phyloP scores from a whole-genome alignment of 2,888 invertebrate species.

The Penaeus monodon region DNA sequence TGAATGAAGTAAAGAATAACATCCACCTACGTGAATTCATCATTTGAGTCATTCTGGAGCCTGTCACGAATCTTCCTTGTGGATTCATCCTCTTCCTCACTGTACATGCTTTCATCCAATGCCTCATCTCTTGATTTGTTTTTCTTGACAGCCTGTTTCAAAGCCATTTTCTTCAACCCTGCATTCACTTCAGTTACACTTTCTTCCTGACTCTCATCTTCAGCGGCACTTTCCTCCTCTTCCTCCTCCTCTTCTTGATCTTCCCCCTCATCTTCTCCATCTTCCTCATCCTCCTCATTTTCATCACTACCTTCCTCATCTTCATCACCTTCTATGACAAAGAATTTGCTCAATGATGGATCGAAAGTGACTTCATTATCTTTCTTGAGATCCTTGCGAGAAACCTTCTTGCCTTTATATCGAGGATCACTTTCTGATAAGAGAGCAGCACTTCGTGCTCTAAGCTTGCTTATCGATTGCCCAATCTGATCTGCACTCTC shows the following conservation, averaged over 20 bases:
- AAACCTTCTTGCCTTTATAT: slow-evolving; percentile 52
- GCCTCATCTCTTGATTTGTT: too few relatives aligned
- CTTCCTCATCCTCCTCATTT: slow-evolving; percentile 15
- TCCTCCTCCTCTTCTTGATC: slow-evolving; percentile 10
- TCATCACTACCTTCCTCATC: slow-evolving; percentile 19
- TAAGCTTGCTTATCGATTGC: slow-evolving; percentile 38
- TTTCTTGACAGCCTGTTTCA: too few relatives aligned
- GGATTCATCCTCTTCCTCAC: neutral
- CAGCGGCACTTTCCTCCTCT: neutral
- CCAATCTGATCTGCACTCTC: slow-evolving; percentile 7
- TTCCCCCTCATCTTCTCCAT: neutral
- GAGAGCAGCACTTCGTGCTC: slow-evolving; percentile 35
- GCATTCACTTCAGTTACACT: neutral
- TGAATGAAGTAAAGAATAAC: too few relatives aligned
- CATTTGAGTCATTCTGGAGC: slow-evolving; percentile 11
- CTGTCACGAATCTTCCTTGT: neutral
- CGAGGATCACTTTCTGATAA: slow-evolving; percentile 45
- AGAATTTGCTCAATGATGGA: slow-evolving; percentile 45
- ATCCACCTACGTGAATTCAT: slow-evolving; percentile 26
- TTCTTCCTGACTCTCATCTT: slow-evolving; percentile 22
- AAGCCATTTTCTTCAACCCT: too few relatives aligned
- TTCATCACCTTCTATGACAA: slow-evolving; percentile 18
- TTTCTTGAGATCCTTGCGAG: slow-evolving; percentile 40
- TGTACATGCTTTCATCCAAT: too few relatives aligned
- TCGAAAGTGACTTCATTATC: slow-evolving; percentile 24